phyloP scores from a whole-genome alignment of 2,888 invertebrate species.

The Eupithecia vulgata region DNA sequence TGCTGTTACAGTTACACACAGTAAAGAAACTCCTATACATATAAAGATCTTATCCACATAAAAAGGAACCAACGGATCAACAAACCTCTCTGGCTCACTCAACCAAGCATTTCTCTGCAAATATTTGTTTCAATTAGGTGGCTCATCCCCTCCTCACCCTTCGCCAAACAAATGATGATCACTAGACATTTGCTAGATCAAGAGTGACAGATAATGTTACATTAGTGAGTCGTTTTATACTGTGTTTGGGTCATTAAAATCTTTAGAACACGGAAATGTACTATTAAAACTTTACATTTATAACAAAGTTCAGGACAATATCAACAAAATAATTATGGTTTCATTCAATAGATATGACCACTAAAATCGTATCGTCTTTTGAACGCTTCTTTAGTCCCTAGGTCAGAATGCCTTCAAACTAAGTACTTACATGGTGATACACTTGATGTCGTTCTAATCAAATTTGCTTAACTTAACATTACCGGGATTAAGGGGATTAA shows the following conservation, averaged over 20 bases:
- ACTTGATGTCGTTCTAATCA: too few relatives aligned
- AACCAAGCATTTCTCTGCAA: conserved; percentile 63
- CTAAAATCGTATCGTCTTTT: background rate
- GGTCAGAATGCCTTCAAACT: background rate
- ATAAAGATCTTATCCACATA: background rate
- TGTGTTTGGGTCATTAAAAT: background rate
- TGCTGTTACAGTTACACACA: too few relatives aligned
- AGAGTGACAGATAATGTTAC: conserved; percentile 58
- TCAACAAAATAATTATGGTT: too few relatives aligned
- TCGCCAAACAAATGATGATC: conserved; percentile 74
- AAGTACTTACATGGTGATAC: too few relatives aligned
- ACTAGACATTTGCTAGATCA: conserved; percentile 68
- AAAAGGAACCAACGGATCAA: background rate
- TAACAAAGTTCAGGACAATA: background rate
- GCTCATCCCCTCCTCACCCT: conserved; percentile 41
- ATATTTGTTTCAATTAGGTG: conserved; percentile 82
- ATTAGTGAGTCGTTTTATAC: conserved; percentile 32
- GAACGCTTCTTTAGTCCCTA: background rate
- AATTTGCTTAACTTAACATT: too few relatives aligned
- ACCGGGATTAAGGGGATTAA: too few relatives aligned
- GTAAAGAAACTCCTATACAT: too few relatives aligned
- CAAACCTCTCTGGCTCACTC: conserved; percentile 39
- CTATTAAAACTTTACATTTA: background rate
- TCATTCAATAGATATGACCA: too few relatives aligned
- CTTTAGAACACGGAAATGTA: background rate